Evolutionary conservation across 2,113 vertebrate genomes (phyloP), one percentile per base, ranked within the genome.

Genomic region (Gymnocephalus cernua): DNA sequence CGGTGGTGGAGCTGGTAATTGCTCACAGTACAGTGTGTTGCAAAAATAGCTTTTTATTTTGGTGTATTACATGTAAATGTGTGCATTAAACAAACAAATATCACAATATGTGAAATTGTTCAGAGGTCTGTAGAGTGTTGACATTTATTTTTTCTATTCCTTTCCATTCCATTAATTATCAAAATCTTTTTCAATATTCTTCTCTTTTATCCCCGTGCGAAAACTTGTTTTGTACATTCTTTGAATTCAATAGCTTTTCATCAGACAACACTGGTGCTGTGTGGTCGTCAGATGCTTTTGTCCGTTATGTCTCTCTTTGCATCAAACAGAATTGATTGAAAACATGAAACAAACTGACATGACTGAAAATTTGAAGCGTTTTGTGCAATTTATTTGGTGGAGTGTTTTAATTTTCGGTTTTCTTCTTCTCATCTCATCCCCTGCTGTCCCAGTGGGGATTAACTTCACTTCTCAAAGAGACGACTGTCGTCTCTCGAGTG

Each of bases 391-490:
- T 56, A 73, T 78, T 77, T 75, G 56, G n/a, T 13, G 67, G 29
- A 67, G 44, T 68, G 25, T 79, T 81, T 86, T 56, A 35, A 44
- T 44, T 67, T 80, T 82, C n/a, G 8, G 29, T 61, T 53, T 54
- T 59, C 51, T 38, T 63, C 68, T 70, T 77, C 51, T 68, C 47
- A 77, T 53, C 59, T 77, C 72, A 15, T 69, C 63, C 50, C 48
- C 44, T 53, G 67, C 59, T 19, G 73, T 77, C 79, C 76, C 61
- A n/a, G 29, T n/a, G 63, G 68, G 77, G 80, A 84, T 91, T 85
- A 79, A 66, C 77, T 86, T 78, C 6, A 35, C 58, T 72, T 72
- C 74, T 87, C 68, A 54, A 58, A 80, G 79, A 82, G 67, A 83
- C 25, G n/a, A 80, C 77, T 73, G 73, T 75, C 83, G 69, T 86